phyloP scores from a whole-genome alignment of 2,113 vertebrate species.

The Melanocharis versteri region DNA sequence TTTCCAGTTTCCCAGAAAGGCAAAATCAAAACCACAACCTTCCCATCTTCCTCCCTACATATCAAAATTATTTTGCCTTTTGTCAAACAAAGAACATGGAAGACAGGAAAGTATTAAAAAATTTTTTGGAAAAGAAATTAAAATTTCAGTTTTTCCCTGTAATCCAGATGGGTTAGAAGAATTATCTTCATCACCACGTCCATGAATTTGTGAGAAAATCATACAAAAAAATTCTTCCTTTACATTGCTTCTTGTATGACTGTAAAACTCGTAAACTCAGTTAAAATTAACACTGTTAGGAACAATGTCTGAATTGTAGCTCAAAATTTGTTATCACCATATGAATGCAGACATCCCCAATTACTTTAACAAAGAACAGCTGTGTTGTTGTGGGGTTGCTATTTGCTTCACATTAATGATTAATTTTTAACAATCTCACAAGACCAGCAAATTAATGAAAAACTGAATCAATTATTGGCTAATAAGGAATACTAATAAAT shows the following conservation, averaged over 20 bases:
- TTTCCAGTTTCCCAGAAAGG: neutral
- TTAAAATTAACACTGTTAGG: neutral
- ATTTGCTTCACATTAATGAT: constrained; percentile 51
- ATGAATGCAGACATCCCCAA: constrained; percentile 49
- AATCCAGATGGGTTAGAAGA: neutral
- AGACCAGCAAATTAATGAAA: constrained; percentile 32
- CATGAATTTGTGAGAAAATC: neutral
- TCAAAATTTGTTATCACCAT: constrained; percentile 49
- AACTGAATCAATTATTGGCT: constrained; percentile 2
- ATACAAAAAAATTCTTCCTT: neutral
- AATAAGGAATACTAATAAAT: constrained; percentile 28
- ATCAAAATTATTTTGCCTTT: neutral
- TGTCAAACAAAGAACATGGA: neutral
- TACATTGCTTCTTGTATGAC: neutral
- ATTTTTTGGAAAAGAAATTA: neutral
- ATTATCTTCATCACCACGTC: neutral
- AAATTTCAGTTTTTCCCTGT: neutral
- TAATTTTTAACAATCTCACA: constrained; percentile 49
- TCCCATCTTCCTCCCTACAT: fast-evolving
- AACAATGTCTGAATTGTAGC: constrained; percentile 37
- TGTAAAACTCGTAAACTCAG: constrained; percentile 16
- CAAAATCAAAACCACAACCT: neutral
- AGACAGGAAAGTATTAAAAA: neutral
- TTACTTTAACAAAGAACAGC: constrained; percentile 58
- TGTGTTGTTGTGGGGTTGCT: constrained; percentile 24